Conservation (phyloP, 2,888 invertebrate species). For the Amphipyra berbera region DNA sequence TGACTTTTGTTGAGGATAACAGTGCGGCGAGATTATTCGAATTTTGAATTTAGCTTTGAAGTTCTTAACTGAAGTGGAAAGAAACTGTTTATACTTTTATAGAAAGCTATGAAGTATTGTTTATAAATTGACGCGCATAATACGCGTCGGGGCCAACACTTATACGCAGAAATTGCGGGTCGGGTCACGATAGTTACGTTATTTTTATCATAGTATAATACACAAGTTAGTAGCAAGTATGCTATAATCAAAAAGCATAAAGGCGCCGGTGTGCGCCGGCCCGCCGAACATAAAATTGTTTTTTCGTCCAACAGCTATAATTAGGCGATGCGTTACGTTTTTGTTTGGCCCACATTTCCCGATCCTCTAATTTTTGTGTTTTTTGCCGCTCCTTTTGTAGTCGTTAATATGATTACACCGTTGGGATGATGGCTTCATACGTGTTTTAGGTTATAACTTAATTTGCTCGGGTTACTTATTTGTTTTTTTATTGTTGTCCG, state of each 20-base stretch:
- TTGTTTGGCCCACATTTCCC: conserved; percentile 90
- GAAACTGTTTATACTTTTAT: conserved; percentile 9
- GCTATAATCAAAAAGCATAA: conserved; percentile 69
- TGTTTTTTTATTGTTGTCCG: conserved; percentile 87
- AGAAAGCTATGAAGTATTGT: conserved; percentile 22
- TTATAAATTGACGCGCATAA: conserved; percentile 37
- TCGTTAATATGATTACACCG: conserved; percentile 90
- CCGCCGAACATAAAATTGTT: conserved; percentile 87
- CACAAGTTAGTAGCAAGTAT: conserved; percentile 57
- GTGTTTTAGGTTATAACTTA: conserved; percentile 90
- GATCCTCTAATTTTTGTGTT: conserved; percentile 89
- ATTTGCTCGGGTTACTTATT: conserved; percentile 88
- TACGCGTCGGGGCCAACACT: conserved; percentile 44
- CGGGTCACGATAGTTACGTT: conserved; percentile 58
- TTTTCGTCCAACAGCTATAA: conserved; percentile 89
- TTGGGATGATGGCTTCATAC: conserved; percentile 90
- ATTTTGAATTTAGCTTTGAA: conserved; percentile 20
- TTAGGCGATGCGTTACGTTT: conserved; percentile 89
- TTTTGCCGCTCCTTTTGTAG: conserved; percentile 89
- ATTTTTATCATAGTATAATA: conserved; percentile 59
- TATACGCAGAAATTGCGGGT: conserved; percentile 47
- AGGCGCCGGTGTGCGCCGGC: conserved; percentile 78
- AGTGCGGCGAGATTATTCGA: conserved; percentile 15
- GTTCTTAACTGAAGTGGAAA: conserved; percentile 11
- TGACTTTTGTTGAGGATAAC: conserved; percentile 61